Evolutionary conservation across 2,888 invertebrate genomes (phyloP), one percentile per base, ranked within the genome.

Genomic region (Zele albiditarsus): DNA sequence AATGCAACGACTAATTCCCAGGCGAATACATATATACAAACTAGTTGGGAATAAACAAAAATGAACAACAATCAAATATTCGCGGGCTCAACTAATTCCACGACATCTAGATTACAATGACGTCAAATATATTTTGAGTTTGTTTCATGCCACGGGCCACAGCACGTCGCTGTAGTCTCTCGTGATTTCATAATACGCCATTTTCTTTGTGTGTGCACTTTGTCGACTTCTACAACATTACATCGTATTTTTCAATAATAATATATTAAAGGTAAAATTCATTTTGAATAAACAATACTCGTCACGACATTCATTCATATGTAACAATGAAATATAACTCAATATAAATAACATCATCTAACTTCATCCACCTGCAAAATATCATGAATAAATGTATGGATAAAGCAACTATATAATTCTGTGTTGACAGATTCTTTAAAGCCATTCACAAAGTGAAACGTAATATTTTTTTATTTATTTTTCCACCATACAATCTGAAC

Each of bases 141-240:
- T 31, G 4, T 31, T 31, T 31, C 6, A 3, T 31, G 3, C 6
- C 31, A 6, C 6, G 4, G 31, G 82, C 84, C 83, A 84, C 84
- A 83, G 82, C 82, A 81, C 80, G 57, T 23, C 57, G 20, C 79
- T 82, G 82, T 84, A 82, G 82, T 77, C 79, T 77, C 77, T 82
- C 80, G 81, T 82, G 81, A 84, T 85, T 84, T 82, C 81, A 81
- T 82, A 79, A 82, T 83, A 82, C 84, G 84, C 84, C 84, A 85
- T 85, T 85, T 84, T 84, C 84, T 84, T 85, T 84, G 83, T 84
- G 83, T 84, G 84, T 84, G 82, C 80, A 83, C 79, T 78, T 79
- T 78, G 78, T 82, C 74, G 77, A 81, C 77, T 80, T 82, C 75
- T 73, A 79, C 74, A 78, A 78, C 77, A 80, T 79, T 71, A 69